phyloP scores from a whole-genome alignment of 2,888 invertebrate species.

The Cheilosia grossa region DNA sequence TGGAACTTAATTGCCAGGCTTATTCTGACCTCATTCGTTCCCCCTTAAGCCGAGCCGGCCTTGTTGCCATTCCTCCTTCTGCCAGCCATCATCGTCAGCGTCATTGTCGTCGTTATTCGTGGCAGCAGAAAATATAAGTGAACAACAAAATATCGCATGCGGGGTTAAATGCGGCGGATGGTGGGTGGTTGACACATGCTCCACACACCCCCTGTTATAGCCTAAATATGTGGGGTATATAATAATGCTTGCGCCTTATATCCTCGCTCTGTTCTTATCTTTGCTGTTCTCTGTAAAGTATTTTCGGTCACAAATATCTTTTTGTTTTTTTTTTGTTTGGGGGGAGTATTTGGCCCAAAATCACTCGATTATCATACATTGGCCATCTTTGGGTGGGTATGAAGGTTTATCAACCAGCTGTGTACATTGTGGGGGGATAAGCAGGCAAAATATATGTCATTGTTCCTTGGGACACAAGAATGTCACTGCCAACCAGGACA shows the following conservation, averaged over 20 bases:
- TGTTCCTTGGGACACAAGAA: conserved; percentile 59
- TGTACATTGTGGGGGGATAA: conserved; percentile 8
- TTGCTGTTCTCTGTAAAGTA: conserved; percentile 12
- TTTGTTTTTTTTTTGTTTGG: not conserved
- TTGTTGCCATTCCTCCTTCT: not conserved
- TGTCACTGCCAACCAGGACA: conserved; percentile 54
- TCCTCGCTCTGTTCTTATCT: conserved; percentile 40
- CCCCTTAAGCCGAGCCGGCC: conserved; percentile 13
- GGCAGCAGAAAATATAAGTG: conserved; percentile 47
- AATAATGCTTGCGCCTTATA: conserved; percentile 35
- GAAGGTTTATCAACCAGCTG: conserved; percentile 19
- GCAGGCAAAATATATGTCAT: conserved; percentile 54
- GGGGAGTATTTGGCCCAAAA: conserved; percentile 25
- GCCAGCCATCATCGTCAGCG: conserved; percentile 25
- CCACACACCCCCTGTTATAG: not conserved
- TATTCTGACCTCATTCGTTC: conserved; percentile 54
- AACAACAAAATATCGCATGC: conserved; percentile 34
- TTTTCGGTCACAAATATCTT: conserved; percentile 34
- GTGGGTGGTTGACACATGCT: conserved; percentile 45
- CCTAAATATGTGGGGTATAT: conserved; percentile 7
- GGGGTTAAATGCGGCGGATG: conserved; percentile 21
- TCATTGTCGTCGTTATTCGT: conserved; percentile 28
- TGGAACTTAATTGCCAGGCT: conserved; percentile 41
- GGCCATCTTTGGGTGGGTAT: not conserved
- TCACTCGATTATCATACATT: conserved; percentile 26